Percentiles rank a stretch among this genome's conserved stretches.
Evolutionary conservation across 2,113 vertebrate species (phyloP).

Genomic region (Cynoglossus semilaevis): DNA sequence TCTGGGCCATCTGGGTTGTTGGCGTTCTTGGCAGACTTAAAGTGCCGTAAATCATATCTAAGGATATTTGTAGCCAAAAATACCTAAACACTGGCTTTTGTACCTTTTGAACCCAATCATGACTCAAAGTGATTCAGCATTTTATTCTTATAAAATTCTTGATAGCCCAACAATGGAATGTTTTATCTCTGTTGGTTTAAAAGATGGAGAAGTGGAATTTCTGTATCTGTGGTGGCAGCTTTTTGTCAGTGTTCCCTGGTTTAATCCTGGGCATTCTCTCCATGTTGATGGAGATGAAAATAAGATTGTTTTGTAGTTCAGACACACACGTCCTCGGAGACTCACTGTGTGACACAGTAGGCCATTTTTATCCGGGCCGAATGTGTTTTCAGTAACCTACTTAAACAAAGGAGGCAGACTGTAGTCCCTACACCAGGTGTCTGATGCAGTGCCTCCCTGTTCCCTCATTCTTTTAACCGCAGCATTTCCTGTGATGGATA

Average conservation of each 20-base stretch:
- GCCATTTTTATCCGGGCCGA: conserved; percentile 42
- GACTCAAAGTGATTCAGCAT: neutral
- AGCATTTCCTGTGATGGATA: conserved; percentile 23
- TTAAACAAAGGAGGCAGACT: conserved; percentile 48
- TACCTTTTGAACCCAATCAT: neutral
- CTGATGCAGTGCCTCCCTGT: conserved; percentile 13
- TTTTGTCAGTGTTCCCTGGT: too few relatives aligned
- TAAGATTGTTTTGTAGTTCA: conserved; percentile 22
- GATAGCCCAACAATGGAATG: neutral
- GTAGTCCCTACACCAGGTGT: conserved; percentile 36
- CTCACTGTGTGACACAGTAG: conserved; percentile 45
- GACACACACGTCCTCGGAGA: conserved; percentile 28
- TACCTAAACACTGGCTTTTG: neutral
- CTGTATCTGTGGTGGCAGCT: neutral
- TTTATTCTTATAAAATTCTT: neutral
- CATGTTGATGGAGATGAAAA: conserved; percentile 23
- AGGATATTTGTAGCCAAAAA: too few relatives aligned
- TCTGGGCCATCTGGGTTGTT: too few relatives aligned
- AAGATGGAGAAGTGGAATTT: too few relatives aligned
- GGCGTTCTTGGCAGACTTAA: too few relatives aligned
- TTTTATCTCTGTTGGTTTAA: neutral
- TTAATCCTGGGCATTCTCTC: too few relatives aligned
- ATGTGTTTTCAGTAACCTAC: conserved; percentile 53
- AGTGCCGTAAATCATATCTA: too few relatives aligned
- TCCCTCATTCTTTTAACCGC: conserved; percentile 10